These are phyloP conservation scores for Anthophora plumipes DNA, from an alignment of 2,888 invertebrate genomes.

Conservation along the genomic window DNA sequence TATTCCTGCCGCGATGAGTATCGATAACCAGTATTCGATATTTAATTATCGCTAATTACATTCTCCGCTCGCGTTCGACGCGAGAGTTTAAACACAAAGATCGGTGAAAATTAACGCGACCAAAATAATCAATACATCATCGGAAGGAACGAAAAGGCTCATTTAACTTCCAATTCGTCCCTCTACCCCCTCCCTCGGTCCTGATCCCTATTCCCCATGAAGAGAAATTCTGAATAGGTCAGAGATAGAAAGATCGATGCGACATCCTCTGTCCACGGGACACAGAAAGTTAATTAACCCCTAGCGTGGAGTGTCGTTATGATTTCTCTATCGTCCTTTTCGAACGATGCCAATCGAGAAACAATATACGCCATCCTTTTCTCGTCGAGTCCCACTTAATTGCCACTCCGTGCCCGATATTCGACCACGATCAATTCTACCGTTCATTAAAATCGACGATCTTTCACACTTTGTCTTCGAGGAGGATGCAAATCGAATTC, in stretches of 20 bases:
- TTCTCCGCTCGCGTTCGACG: not conserved
- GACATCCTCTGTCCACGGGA: constrained; percentile 5
- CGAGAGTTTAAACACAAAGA: not conserved
- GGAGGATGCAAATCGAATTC: not conserved
- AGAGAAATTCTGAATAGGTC: constrained; percentile 16
- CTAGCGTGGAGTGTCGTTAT: not conserved
- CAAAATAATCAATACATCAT: constrained; percentile 2
- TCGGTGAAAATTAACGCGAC: constrained; percentile 13
- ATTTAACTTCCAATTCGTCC: not conserved
- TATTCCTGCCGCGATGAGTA: not conserved
- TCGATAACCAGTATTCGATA: not conserved
- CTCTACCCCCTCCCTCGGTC: too few species aligned
- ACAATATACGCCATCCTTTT: constrained; percentile 2
- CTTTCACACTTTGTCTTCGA: not conserved
- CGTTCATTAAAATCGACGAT: not conserved
- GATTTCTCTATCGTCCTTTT: constrained; percentile 15
- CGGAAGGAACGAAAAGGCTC: not conserved
- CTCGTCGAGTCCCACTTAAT: not conserved
- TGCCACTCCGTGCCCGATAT: not conserved
- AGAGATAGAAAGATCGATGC: constrained; percentile 33
- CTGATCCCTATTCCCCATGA: not conserved
- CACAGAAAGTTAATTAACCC: constrained; percentile 51
- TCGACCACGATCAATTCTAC: not conserved
- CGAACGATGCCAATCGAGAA: constrained; percentile 12
- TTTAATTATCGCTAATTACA: constrained; percentile 27